phyloP scores from a whole-genome alignment of 2,113 vertebrate species.

The Microcebus tavaratra region DNA sequence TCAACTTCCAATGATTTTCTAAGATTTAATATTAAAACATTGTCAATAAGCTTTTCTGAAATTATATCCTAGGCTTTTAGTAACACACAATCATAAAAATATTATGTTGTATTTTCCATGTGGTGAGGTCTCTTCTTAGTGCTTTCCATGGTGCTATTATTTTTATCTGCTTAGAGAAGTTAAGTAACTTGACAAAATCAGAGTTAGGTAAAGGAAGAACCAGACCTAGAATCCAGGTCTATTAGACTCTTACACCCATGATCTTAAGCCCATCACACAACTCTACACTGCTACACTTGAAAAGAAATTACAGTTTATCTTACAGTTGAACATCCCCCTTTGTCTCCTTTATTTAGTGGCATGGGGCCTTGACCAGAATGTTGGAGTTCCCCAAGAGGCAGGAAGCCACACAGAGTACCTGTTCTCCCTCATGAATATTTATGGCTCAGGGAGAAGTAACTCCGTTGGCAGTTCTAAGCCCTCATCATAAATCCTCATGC shows the following conservation, averaged over 20 bases:
- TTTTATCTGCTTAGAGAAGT: not conserved
- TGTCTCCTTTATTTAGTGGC: not conserved
- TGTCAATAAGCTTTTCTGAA: not conserved
- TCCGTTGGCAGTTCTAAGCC: conserved; percentile 24
- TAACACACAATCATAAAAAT: not conserved
- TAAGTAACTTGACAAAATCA: not conserved
- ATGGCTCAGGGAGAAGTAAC: conserved; percentile 25
- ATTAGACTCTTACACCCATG: not conserved
- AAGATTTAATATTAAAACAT: conserved; percentile 12
- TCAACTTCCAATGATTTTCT: not conserved
- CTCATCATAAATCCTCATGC: conserved; percentile 56
- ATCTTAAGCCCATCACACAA: not conserved
- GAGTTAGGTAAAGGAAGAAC: not conserved
- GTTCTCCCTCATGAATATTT: conserved; percentile 26
- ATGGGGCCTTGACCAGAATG: not conserved
- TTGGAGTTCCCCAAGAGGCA: not conserved
- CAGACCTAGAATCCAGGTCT: not conserved
- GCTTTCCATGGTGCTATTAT: not conserved
- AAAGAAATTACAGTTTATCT: conserved; percentile 21
- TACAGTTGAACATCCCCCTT: not conserved
- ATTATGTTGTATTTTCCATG: not conserved
- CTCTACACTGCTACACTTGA: not conserved
- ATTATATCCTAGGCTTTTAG: not conserved
- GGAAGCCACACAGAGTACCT: not conserved
- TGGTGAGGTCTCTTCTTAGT: not conserved